phyloP scores from a whole-genome alignment of 2,113 vertebrate genomes.

The Psophia crepitans region DNA sequence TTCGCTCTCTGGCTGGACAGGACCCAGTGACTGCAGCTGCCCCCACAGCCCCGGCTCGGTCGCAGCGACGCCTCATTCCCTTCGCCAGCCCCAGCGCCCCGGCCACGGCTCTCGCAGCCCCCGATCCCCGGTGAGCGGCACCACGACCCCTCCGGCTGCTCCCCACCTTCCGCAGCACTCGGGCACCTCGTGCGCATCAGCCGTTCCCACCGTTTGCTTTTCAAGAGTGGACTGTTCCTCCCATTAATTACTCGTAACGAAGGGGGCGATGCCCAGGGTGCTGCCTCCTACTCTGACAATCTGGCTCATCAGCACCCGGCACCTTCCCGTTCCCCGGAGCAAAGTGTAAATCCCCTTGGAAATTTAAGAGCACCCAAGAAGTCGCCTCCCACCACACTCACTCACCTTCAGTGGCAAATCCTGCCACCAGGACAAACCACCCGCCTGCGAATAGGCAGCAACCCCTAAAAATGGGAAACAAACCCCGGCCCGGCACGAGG shows the following conservation, averaged over 20 bases:
- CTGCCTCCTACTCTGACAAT: background rate
- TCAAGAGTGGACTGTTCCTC: background rate
- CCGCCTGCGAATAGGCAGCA: background rate
- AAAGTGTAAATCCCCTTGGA: rapidly evolving
- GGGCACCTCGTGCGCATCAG: rapidly evolving
- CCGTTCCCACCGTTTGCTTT: background rate
- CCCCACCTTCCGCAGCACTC: rapidly evolving
- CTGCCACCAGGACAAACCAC: rapidly evolving
- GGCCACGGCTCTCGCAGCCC: background rate
- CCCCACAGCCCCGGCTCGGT: too few species aligned
- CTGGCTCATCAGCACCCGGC: rapidly evolving
- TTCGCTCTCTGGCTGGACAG: too few species aligned
- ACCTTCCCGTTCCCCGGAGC: rapidly evolving
- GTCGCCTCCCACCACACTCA: background rate
- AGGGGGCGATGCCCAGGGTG: rapidly evolving
- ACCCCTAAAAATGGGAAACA: rapidly evolving
- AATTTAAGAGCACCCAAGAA: rapidly evolving
- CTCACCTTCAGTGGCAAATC: background rate
- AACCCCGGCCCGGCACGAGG: rapidly evolving
- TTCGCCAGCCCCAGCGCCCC: too few species aligned
- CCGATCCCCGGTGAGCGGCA: rapidly evolving
- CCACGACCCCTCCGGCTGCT: too few species aligned
- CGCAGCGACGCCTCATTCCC: background rate
- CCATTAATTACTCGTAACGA: background rate
- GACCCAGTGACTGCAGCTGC: too few species aligned